phyloP scores from a whole-genome alignment of 2,113 vertebrate genomes.

The Glaucomys volans region DNA sequence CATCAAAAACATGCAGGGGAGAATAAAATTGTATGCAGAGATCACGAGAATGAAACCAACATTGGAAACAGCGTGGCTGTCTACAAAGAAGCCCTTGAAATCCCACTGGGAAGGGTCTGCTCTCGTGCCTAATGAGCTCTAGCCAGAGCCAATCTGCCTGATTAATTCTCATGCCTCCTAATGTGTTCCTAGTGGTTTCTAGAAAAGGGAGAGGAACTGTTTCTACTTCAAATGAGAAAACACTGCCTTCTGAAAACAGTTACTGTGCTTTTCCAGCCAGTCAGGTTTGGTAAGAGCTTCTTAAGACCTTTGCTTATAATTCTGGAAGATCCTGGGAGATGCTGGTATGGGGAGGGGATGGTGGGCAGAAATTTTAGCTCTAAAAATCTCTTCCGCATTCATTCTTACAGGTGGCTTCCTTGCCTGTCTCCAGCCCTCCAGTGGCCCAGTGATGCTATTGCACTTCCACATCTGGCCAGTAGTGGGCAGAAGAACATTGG shows the following conservation, averaged over 20 bases:
- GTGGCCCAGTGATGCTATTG: neutral
- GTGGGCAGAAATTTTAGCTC: neutral
- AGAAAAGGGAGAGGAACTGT: neutral
- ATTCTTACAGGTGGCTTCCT: neutral
- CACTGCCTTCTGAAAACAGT: neutral
- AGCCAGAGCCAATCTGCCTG: neutral
- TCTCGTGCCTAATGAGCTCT: neutral
- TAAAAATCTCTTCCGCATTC: neutral
- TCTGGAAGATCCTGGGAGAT: neutral
- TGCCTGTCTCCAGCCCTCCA: neutral
- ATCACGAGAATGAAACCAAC: neutral
- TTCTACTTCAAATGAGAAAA: neutral
- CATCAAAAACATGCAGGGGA: neutral
- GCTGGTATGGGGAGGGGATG: neutral
- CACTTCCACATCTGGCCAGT: neutral
- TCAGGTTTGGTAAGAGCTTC: neutral
- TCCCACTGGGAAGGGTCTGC: neutral
- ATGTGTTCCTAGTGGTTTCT: neutral
- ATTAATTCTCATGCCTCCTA: neutral
- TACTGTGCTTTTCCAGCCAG: neutral
- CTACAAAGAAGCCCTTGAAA: neutral
- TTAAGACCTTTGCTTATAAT: neutral
- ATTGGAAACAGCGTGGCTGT: neutral
- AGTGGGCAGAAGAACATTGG: conserved; percentile 38
- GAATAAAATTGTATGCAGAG: neutral